Base-by-base conservation (phyloP, 2,113 vertebrate genomes). In the Thalassarche chlororhynchos region DNA sequence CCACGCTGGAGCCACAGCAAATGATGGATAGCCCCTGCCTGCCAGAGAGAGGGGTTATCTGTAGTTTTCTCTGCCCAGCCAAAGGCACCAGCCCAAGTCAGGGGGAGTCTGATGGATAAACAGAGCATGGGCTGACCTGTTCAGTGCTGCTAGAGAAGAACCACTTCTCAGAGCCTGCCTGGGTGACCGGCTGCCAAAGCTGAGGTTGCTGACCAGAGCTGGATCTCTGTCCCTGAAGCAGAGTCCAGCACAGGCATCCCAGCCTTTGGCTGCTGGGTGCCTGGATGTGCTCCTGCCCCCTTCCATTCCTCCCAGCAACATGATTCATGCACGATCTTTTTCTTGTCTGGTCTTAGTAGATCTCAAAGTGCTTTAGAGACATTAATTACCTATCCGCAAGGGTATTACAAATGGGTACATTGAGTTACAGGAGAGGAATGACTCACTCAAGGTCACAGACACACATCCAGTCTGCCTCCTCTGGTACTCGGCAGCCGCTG, bases 111-210 rank as follows among this genome's bases (percentile, higher is more conserved):
- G 64, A 34, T 58, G 29, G 38, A 64, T 14, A 54, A 68, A 31
- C 25, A 58, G 93, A 89, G 76, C 51, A 42, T 93, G 81, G 77
- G 55, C 68, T 74, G 93, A 78, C 80, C 89, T 66, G 58, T 9
- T 76, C 51, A 23, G 58, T 42, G 79, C 65, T 90, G 78, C 89
- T 93, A 52, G 89, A 84, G 95, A 77, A 84, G 93, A 96, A 49
- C 81, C 69, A 40, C 81, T 34, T 72, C 65, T 71, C 52, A 64
- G 86, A 71, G 62, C 49, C 49, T 82, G 70, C 32, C 66, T 87
- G 55, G 23, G 55, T 89, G 87, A 69, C 28, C 1, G 0, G 19
- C 66, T 95, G 91, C 84, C 93, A 84, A 77, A 82, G 65, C 10
- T 46, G 66, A 70, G 36, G 6, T 42, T 89, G 25, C 77, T 80